Evolutionary conservation across 2,888 invertebrate species (phyloP).

Genomic region (Dicyrtoma fusca): DNA sequence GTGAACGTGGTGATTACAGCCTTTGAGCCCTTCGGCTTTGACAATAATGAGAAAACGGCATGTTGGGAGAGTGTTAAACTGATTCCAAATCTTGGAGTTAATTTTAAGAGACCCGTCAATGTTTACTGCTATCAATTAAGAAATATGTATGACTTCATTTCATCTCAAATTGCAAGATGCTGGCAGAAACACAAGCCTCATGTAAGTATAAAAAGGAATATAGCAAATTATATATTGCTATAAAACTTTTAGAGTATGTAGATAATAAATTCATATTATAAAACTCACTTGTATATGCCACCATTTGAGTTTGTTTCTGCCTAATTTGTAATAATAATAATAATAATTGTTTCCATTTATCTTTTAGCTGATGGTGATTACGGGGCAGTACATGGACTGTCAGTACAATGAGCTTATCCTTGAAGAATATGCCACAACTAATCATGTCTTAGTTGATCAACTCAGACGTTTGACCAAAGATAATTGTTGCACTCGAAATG

Average conservation of each 20-base stretch:
- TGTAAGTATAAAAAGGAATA: conserved; percentile 14
- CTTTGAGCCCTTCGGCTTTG: conserved; percentile 13
- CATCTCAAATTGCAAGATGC: conserved; percentile 1
- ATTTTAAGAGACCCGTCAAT: conserved; percentile 6
- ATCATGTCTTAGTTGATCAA: background rate
- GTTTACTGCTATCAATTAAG: conserved; percentile 15
- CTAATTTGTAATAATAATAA: too few relatives aligned
- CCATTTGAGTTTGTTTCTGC: too few relatives aligned
- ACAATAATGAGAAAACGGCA: background rate
- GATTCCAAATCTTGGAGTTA: background rate
- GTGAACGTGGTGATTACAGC: conserved; percentile 13
- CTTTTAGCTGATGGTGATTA: background rate
- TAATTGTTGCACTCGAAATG: background rate
- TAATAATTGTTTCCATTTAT: too few relatives aligned
- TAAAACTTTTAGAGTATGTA: too few relatives aligned
- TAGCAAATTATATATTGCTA: too few relatives aligned
- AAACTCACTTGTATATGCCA: too few relatives aligned
- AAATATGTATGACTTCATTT: conserved; percentile 26
- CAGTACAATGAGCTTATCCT: conserved; percentile 1
- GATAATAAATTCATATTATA: too few relatives aligned
- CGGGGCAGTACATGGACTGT: background rate
- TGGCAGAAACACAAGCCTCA: conserved; percentile 23
- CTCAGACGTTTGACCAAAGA: background rate
- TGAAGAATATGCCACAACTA: background rate
- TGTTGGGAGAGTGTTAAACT: conserved; percentile 16